Evolutionary conservation across 1,140 invertebrate genomes (phyloP), one percentile per base, ranked within the genome.

Genomic region (Sminthurides bifidus): DNA sequence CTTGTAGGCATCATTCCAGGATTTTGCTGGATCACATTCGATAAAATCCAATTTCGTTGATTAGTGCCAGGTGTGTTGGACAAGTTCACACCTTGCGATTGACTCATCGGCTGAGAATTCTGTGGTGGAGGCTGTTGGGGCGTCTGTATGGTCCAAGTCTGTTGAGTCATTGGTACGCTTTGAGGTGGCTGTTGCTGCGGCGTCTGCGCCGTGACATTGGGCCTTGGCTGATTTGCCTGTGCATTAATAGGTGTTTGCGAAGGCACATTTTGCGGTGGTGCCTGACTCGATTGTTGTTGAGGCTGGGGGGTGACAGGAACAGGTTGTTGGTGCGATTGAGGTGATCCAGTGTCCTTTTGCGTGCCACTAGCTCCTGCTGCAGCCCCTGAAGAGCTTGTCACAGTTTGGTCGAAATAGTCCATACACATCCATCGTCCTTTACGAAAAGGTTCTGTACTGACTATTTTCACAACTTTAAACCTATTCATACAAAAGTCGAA

Each of bases 381-480:
- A 37, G 52, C 49, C 14, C 53, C 44, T 31, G 38, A 29, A 8
- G 52, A 49, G 15, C 55, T 54, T 6, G 78, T 76, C 50, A 77
- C 78, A 52, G 83, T 81, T 68, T 90, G 85, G 74, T 95, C 90
- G 66, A 91, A 75, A 73, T 92, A 95, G 72, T 96, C 92, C 81
- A 92, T 88, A 73, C 91, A 95, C 65, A 84, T 83, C 92, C 92
- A 96, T 66, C 92, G 75, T 24, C 92, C 92, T 37, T 92, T 78
- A 63, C 85, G 84, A 67, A 94, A 93, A 3, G 92, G 92, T 71
- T 95, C 90, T 23, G 87, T 87, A 68, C 86, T 92, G 71, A 92
- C 89, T 58, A 95, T 91, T 77, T 94, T 95, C 23, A 96, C 91
- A 63, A 95, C 90, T 77, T 92, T 92, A 71, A 96, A 96, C 58